Evolutionary conservation across 2,113 vertebrate species (phyloP).

Genomic region (Cyprichromis sp.): DNA sequence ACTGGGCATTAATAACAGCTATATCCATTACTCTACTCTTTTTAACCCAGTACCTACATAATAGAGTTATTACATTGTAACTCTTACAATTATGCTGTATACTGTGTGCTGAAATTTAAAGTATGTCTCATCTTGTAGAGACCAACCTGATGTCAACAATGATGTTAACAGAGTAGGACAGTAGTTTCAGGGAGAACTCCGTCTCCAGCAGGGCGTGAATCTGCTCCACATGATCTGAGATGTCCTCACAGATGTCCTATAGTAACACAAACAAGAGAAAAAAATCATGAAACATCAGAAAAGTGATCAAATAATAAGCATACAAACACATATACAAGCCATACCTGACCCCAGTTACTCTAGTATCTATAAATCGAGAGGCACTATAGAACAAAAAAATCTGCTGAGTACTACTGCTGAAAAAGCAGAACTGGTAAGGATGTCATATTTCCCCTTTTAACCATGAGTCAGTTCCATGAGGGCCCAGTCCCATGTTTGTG

Average conservation of each 20-base stretch:
- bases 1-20: background rate
- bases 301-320: background rate
- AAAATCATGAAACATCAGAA: background rate
- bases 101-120: background rate
- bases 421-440: conserved; percentile 31
- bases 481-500: background rate
- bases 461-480: conserved; percentile 44
- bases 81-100: background rate
- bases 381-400: background rate
- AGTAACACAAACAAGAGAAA: conserved; percentile 5
- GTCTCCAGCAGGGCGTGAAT: conserved; percentile 97
- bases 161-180: conserved; percentile 96
- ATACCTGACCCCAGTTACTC: background rate
- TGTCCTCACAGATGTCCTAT: conserved; percentile 98
- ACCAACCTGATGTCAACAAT: conserved; percentile 89
- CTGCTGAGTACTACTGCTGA: background rate
- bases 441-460: conserved; percentile 10
- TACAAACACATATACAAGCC: background rate
- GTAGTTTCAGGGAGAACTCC: conserved; percentile 94
- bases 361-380: background rate
- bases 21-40: background rate
- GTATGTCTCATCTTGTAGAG: background rate
- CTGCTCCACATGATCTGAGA: conserved; percentile 98
- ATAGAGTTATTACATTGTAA: background rate
- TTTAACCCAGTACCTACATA: background rate